Conservation (phyloP, 2,113 vertebrate species). For the Vicugna pacos region DNA sequence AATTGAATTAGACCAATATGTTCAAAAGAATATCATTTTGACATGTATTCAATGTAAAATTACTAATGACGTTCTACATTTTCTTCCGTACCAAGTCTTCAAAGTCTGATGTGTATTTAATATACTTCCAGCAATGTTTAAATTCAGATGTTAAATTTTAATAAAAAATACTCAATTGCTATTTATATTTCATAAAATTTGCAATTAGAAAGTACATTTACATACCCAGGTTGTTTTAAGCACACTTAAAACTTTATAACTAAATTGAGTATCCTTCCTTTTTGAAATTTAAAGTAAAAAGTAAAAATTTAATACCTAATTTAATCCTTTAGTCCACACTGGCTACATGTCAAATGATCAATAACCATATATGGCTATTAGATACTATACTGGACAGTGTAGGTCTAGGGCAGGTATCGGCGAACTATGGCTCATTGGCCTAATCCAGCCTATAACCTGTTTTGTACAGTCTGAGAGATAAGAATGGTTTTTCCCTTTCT, state of each 20-base stretch:
- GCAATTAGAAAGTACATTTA: not conserved
- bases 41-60: not conserved
- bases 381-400: not conserved
- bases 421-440: not conserved
- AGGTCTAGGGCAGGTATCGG: not conserved
- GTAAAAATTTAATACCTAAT: not conserved
- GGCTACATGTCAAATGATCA: not conserved
- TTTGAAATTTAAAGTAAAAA: not conserved
- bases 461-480: not conserved
- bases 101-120: not conserved
- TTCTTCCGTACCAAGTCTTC: not conserved
- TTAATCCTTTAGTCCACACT: not conserved
- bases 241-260: not conserved
- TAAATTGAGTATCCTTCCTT: not conserved
- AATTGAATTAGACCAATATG: not conserved
- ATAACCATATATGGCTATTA: not conserved
- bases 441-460: not conserved
- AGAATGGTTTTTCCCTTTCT: not conserved
- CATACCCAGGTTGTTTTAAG: not conserved
- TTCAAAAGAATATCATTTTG: conserved; percentile 16
- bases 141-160: not conserved
- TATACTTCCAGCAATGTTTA: not conserved
- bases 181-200: conserved; percentile 13
- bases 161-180: not conserved
- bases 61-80: not conserved